phyloP scores from a whole-genome alignment of 1,140 invertebrate species.

The Aphaenogaster floridana region DNA sequence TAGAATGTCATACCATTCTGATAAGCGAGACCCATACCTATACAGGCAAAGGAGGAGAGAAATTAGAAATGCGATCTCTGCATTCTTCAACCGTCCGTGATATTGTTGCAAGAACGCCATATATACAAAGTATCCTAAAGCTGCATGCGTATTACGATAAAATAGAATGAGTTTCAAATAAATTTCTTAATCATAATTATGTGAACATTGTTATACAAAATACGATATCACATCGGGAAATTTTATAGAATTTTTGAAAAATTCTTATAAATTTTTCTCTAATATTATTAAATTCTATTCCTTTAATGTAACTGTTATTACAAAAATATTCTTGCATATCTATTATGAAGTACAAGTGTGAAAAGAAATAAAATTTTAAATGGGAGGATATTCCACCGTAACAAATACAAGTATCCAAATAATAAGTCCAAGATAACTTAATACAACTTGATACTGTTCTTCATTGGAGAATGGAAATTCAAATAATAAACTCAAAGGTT shows the following conservation, averaged over 20 bases:
- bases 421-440: background rate
- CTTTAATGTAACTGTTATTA: background rate
- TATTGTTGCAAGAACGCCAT: background rate
- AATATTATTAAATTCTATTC: background rate
- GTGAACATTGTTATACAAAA: background rate
- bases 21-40: slow-evolving; percentile 87
- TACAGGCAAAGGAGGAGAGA: slow-evolving; percentile 15
- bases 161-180: background rate
- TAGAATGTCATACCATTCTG: slow-evolving; percentile 89
- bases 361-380: slow-evolving; percentile 13
- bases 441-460: background rate
- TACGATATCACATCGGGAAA: background rate
- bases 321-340: background rate
- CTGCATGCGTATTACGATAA: background rate
- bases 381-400: background rate
- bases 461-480: background rate
- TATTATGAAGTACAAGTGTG: background rate
- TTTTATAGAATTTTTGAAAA: background rate
- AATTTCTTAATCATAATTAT: background rate
- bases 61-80: slow-evolving; percentile 40
- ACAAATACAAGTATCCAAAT: background rate
- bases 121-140: background rate
- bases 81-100: background rate
- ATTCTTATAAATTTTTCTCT: background rate
- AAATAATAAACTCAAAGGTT: background rate